Conservation (phyloP, 23 tunicate species). For the Ascidia mentula region DNA sequence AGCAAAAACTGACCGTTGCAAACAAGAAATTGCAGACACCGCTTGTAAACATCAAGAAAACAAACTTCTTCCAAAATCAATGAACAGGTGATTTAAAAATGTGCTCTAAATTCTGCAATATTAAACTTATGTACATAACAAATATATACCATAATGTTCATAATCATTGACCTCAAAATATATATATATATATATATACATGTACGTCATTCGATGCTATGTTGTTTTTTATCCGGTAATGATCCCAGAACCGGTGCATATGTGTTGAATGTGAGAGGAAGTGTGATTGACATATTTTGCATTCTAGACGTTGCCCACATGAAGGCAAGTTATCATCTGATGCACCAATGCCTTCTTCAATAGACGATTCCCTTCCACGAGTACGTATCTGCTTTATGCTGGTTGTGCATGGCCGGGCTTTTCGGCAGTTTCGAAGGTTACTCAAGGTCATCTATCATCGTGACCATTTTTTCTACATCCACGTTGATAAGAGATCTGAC, state of each 20-base stretch:
- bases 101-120: no score
- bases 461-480: conserved; percentile 88
- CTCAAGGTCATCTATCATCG: conserved; percentile 78
- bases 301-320: conserved; percentile 55
- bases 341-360: conserved; percentile 51
- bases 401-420: conserved; percentile 93
- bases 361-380: conserved; percentile 31
- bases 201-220: no score
- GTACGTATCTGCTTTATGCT: conserved; percentile 88
- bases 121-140: no score
- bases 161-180: no score
- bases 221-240: no score
- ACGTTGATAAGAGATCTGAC: conserved; percentile 88
- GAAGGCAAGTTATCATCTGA: conserved; percentile 28
- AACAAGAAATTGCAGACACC: conserved; percentile 84
- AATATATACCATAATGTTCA: no score
- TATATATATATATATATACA: no score
- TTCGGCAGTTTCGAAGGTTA: conserved; percentile 84
- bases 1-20: conserved; percentile 75
- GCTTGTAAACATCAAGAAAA: conserved; percentile 73
- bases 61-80: conserved; percentile 49
- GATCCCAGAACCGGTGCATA: no score
- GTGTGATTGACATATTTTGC: no score
- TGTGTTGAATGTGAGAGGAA: no score
- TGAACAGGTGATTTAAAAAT: conserved; percentile 81